phyloP scores from a whole-genome alignment of 2,113 vertebrate species.

The Cavia porcellus region DNA sequence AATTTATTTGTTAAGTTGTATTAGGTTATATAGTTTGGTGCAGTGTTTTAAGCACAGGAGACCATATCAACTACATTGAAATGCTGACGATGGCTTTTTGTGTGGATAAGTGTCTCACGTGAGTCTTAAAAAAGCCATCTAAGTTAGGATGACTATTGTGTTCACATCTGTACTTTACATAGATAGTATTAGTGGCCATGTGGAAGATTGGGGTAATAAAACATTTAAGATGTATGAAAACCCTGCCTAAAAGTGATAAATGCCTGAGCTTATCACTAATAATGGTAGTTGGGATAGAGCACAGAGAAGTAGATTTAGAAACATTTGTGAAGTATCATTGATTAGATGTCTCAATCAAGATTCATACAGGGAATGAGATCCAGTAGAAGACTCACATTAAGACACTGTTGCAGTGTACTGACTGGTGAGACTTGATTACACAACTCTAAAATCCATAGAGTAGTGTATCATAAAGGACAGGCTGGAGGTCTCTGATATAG shows the following conservation, averaged over 20 bases:
- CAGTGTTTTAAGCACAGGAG: not conserved
- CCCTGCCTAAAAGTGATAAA: not conserved
- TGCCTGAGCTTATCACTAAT: not conserved
- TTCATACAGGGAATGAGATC: conserved; percentile 4
- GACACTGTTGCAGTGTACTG: not conserved
- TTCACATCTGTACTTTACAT: not conserved
- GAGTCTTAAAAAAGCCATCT: not conserved
- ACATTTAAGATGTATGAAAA: not conserved
- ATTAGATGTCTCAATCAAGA: not conserved
- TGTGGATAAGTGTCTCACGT: not conserved
- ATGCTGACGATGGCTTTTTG: not conserved
- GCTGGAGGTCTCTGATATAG: not conserved
- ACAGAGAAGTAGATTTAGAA: not conserved
- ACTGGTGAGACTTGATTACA: not conserved
- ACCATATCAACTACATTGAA: not conserved
- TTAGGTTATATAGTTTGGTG: not conserved
- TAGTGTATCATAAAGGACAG: not conserved
- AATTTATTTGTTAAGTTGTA: conserved; percentile 16
- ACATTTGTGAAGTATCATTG: not conserved
- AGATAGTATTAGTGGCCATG: not conserved
- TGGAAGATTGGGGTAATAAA: not conserved
- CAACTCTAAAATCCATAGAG: not conserved
- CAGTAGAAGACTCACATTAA: not conserved
- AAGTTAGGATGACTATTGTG: not conserved
- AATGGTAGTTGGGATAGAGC: not conserved